phyloP scores from a whole-genome alignment of 2,797 vertebrate species.

The Phaenicophaeus curvirostris region DNA sequence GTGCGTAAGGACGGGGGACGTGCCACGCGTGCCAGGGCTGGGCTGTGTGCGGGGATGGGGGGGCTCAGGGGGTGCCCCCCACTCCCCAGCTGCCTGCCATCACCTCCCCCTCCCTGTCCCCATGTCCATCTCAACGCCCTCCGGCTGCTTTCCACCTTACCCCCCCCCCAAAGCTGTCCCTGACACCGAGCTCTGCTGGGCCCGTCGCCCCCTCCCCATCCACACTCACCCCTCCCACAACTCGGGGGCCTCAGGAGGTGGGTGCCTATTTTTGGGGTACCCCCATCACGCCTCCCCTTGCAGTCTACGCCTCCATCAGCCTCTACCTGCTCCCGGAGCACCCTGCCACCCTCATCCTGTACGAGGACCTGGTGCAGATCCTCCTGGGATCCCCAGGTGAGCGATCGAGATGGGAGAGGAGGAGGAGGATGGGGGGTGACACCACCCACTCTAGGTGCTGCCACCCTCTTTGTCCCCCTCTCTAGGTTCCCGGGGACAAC shows the following conservation, averaged over 20 bases:
- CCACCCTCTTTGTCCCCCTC: background rate
- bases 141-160: too few relatives aligned
- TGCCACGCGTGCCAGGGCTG: background rate
- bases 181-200: background rate
- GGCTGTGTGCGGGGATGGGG: background rate
- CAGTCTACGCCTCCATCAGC: slow-evolving; percentile 93
- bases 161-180: too few relatives aligned
- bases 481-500: slow-evolving; percentile 89
- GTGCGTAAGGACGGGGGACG: too few relatives aligned
- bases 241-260: background rate
- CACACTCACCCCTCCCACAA: background rate
- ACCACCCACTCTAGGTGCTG: background rate
- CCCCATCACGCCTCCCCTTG: background rate
- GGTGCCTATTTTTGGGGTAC: background rate
- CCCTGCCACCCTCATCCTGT: slow-evolving; percentile 95
- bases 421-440: too few relatives aligned
- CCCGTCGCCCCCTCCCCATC: background rate
- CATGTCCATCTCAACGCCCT: background rate
- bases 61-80: background rate
- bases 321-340: slow-evolving; percentile 92
- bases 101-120: background rate
- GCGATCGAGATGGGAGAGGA: accelerated
- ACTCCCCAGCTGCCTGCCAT: background rate
- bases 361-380: slow-evolving; percentile 94
- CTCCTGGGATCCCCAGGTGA: slow-evolving; percentile 92